Conservation (phyloP, 2,797 vertebrate genomes). For the Psittacula derbiana region DNA sequence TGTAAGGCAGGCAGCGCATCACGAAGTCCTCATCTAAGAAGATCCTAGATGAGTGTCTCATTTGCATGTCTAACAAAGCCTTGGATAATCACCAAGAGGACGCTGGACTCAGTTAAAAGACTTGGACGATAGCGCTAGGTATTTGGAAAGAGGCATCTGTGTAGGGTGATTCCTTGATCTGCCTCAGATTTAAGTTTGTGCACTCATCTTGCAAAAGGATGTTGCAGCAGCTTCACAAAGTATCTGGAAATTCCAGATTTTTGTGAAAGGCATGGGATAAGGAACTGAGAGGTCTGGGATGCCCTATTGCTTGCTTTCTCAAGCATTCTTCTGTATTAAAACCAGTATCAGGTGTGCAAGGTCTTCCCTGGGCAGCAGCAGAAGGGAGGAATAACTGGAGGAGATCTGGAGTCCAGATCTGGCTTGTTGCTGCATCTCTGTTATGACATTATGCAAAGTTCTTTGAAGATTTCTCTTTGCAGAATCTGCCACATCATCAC, state of each 20-base stretch:
- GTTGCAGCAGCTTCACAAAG: not conserved
- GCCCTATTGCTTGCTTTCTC: not conserved
- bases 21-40: constrained; percentile 2
- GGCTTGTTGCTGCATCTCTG: not conserved
- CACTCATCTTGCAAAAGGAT: constrained; percentile 11
- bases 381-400: not conserved
- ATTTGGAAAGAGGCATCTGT: constrained; percentile 53
- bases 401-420: not conserved
- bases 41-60: constrained; percentile 55
- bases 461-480: constrained; percentile 21
- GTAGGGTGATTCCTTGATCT: constrained; percentile 36
- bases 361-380: not conserved
- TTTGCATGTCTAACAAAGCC: constrained; percentile 66
- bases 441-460: not conserved
- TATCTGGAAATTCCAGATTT: constrained; percentile 45
- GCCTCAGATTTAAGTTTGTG: constrained; percentile 2
- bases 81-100: constrained; percentile 60
- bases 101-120: constrained; percentile 59
- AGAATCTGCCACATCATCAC: not conserved
- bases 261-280: not conserved
- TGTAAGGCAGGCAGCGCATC: not conserved
- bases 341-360: not conserved
- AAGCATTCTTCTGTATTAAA: not conserved
- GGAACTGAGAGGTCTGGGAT: not conserved
- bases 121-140: constrained; percentile 52